Conservation (phyloP, 2,888 invertebrate genomes). For the Epsilonema sp. region DNA sequence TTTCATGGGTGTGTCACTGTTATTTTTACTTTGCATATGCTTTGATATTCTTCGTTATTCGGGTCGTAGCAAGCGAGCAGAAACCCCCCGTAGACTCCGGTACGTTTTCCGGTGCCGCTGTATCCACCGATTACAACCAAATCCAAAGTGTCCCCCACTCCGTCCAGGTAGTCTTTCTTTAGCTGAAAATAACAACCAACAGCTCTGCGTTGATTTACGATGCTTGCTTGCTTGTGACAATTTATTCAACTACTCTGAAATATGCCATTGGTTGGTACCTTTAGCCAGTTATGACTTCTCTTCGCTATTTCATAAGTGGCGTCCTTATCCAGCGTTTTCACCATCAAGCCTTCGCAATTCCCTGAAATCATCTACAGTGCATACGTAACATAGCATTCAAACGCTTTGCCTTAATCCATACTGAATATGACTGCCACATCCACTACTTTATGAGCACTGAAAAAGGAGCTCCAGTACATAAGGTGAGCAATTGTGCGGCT, state of each 20-base stretch:
- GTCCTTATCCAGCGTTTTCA: constrained; percentile 68
- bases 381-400: no score
- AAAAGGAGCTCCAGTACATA: no score
- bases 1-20: not conserved
- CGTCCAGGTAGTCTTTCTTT: constrained; percentile 92
- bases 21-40: constrained; percentile 55
- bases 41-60: constrained; percentile 72
- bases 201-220: not conserved
- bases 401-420: no score
- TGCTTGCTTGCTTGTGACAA: not conserved
- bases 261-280: no score
- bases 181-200: constrained; percentile 33
- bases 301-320: constrained; percentile 94
- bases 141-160: constrained; percentile 86
- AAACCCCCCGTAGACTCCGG: constrained; percentile 82
- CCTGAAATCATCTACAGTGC: constrained; percentile 35
- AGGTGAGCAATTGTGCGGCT: no score
- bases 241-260: no score
- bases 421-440: no score
- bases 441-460: no score
- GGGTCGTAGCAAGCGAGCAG: constrained; percentile 77
- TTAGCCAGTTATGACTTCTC: constrained; percentile 77
- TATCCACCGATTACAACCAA: constrained; percentile 87
- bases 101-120: constrained; percentile 70
- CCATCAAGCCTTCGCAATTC: constrained; percentile 96